Evolutionary conservation across 2,797 vertebrate genomes (phyloP), one percentile per base, ranked within the genome.

Genomic region (Danionella dracula): DNA sequence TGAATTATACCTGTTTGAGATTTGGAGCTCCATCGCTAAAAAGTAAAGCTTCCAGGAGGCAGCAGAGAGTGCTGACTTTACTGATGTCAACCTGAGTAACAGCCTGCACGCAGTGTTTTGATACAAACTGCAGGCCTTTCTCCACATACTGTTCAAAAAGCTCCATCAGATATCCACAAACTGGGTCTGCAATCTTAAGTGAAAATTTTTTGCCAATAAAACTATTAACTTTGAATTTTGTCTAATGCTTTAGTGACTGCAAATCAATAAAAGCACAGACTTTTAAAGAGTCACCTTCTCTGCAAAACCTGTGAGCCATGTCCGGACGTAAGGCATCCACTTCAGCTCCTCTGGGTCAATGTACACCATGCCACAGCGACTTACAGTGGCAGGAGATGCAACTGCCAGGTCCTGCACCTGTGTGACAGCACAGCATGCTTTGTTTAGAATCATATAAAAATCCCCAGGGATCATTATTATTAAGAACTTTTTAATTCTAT

Each of bases 281-380:
- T 56, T 45, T 20, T 6, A 34, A 12, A 31, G 70, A 59, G 68
- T 46, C 74, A 93, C 92, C 78, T 86, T 89, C 13, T 77, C 71
- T 55, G 81, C 78, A 31, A 93, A 77, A 23, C 78, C 63, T 7
- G 71, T 78, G 72, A 92, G 85, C 93, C 93, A 93, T 1, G 92
- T 93, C 77, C 91, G 83, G 12, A 95, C 91, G 16, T 89, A 92
- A 4, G 93, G 93, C 85, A 91, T 89, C 93, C 93, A 95, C 70
- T 92, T 93, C 27, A 95, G 85, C 59, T 93, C 92, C 19, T 91
- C 87, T 1, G 93, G 81, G 79, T 95, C 93, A 58, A 95, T 86
- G 69, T 88, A 94, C 4, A 94, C 92, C 93, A 93, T 94, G 68
- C 93, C 93, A 78, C 93, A 95, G 4, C 92, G 89, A 70, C 92